Evolutionary conservation across 2,113 vertebrate genomes (phyloP), one percentile per base, ranked within the genome.

Genomic region (Salvelinus fontinalis): DNA sequence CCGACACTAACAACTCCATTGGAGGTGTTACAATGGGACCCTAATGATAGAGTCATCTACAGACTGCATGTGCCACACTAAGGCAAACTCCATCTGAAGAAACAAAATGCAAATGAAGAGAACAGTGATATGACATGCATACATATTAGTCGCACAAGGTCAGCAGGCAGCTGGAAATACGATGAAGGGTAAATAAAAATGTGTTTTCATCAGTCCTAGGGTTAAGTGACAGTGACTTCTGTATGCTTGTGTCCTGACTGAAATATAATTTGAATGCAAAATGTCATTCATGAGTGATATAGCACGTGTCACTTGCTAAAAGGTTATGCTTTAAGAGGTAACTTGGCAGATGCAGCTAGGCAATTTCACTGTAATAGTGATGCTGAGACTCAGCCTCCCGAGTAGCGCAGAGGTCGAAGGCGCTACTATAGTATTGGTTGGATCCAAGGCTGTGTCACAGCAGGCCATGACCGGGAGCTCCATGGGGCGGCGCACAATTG

Each of bases 231-330:
- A 11, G 39, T 31, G 79, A 77, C 70, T 81, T 76, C 57, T 6
- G 24, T 68, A 62, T 31, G 64, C 44, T 69, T 77, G 26, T 79
- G 74, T 70, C 79, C 74, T 69, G 79, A 82, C 67, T 83, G 76
- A 59, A 75, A 74, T 71, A 70, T 75, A 59, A 57, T 57, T 57
- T 77, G 16, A 44, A 59, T 81, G 75, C 68, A 85, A 78, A 34
- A 88, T 75, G 76, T 57, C 54, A 74, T 82, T 78, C n/a, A 73
- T 72, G 75, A 66, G 49, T 67, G 79, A 57, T 72, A 67, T 13
- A 51, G 26, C 69, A 67, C 65, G 59, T 74, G 73, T 51, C 77
- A 69, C 18, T 75, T 73, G 75, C 4, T 34, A 51, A 82, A 66
- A 69, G 65, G 74, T 78, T 24, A 26, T 68, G 44, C 76, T 80